These are phyloP conservation scores for Drosophila differens DNA, from an alignment of 2,888 invertebrate genomes.

Conservation along the genomic window DNA sequence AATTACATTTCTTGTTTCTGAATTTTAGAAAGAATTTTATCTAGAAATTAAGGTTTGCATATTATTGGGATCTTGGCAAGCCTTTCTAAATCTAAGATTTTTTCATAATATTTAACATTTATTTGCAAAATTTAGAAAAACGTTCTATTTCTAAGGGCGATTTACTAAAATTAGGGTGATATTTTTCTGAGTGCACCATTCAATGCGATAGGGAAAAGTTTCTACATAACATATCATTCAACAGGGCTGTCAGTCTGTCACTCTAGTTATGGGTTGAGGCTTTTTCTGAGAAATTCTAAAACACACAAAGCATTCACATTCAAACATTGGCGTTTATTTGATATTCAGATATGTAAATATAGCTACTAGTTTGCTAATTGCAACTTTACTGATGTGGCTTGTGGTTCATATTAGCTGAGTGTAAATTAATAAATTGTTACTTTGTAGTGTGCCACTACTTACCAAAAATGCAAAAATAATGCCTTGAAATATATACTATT, in stretches of 20 bases:
- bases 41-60: neutral
- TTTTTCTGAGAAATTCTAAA: neutral
- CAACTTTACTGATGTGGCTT: constrained; percentile 1
- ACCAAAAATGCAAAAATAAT: neutral
- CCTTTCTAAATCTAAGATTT: neutral
- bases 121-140: neutral
- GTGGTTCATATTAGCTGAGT: neutral
- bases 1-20: neutral
- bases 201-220: neutral
- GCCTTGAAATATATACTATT: neutral
- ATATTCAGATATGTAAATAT: neutral
- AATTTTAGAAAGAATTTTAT: neutral
- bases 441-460: neutral
- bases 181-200: neutral
- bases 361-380: neutral
- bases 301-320: neutral
- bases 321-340: neutral
- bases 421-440: neutral
- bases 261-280: neutral
- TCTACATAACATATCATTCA: neutral
- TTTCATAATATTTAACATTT: neutral
- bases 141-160: neutral
- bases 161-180: neutral
- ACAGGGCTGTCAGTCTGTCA: neutral
- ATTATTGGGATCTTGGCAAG: neutral